Evolutionary conservation across 2,888 invertebrate genomes (phyloP).

Genomic region (Polydrusus tereticollis): DNA sequence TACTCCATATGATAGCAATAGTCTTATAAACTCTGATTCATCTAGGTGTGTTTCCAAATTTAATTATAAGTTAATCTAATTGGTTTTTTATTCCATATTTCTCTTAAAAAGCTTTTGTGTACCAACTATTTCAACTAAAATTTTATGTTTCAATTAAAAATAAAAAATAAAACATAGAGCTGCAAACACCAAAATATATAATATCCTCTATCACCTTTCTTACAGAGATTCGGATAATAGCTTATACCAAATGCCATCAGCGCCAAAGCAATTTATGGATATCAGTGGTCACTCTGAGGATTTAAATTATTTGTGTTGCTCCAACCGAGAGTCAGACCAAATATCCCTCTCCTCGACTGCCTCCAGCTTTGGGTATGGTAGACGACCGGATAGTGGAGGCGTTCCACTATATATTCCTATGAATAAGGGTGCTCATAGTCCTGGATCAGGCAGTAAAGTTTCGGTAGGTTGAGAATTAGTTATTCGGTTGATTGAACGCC

Average conservation of each 20-base stretch:
- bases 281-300: conserved; percentile 73
- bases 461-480: conserved; percentile 71
- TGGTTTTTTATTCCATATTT: too few relatives aligned
- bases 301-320: conserved; percentile 67
- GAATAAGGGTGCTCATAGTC: conserved; percentile 71
- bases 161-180: too few relatives aligned
- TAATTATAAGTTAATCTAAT: too few relatives aligned
- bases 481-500: too few relatives aligned
- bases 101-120: neutral
- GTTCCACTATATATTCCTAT: conserved; percentile 72
- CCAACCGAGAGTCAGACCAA: conserved; percentile 72
- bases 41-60: conserved; percentile 33
- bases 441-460: conserved; percentile 73
- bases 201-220: conserved; percentile 52
- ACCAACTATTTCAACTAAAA: neutral
- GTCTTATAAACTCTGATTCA: conserved; percentile 30
- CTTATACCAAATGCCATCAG: conserved; percentile 71
- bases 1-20: conserved; percentile 28
- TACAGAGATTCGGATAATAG: conserved; percentile 73
- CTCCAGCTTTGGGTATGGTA: conserved; percentile 71
- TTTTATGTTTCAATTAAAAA: too few relatives aligned
- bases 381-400: conserved; percentile 68
- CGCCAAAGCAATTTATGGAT: conserved; percentile 71
- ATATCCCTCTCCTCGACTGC: conserved; percentile 74
- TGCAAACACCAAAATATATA: too few relatives aligned